phyloP scores from a whole-genome alignment of 2,113 vertebrate genomes.

The Felis chaus region DNA sequence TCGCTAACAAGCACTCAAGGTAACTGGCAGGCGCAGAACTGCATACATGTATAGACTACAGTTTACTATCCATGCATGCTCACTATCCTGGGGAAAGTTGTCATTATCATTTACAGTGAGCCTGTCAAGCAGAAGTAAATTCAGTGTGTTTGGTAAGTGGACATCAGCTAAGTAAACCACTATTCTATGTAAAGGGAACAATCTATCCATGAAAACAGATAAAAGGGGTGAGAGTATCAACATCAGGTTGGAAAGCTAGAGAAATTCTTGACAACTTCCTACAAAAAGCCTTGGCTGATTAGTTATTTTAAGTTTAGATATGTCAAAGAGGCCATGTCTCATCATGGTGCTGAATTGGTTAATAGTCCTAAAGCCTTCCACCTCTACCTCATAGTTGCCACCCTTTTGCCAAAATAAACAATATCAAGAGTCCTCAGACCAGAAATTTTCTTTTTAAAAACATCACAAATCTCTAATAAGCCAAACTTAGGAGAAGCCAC shows the following conservation, averaged over 20 bases:
- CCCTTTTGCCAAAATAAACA: background rate
- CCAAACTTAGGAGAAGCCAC: background rate
- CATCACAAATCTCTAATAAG: background rate
- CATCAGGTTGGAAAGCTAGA: background rate
- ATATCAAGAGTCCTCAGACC: background rate
- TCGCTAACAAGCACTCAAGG: background rate
- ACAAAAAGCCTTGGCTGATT: background rate
- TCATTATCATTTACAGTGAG: background rate
- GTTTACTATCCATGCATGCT: background rate
- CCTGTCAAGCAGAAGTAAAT: background rate
- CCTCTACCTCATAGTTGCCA: background rate
- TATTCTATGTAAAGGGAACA: background rate
- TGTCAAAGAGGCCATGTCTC: background rate
- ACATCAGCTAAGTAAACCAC: background rate
- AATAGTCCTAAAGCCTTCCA: background rate
- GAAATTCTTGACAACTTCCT: background rate
- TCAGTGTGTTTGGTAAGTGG: background rate
- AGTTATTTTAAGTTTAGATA: background rate
- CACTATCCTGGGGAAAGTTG: background rate
- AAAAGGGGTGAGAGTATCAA: background rate
- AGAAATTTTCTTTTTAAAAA: slow-evolving; percentile 43
- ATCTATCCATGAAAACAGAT: background rate
- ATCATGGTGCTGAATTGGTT: background rate
- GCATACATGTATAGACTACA: background rate
- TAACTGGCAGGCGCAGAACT: background rate